phyloP scores from a whole-genome alignment of 2,888 invertebrate genomes.

The Rhyacophila evoluta region DNA sequence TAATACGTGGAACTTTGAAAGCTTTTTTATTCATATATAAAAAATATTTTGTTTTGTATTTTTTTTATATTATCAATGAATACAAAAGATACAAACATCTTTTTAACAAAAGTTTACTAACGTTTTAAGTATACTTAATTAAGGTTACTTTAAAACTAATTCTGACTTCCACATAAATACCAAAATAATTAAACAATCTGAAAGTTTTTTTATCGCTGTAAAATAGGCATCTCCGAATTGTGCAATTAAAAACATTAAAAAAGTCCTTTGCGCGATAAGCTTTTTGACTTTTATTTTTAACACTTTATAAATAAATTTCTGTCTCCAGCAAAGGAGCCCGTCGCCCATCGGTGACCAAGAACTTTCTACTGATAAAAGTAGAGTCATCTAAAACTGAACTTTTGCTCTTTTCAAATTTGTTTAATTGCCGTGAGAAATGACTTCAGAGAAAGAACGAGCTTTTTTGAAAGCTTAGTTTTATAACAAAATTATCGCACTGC shows the following conservation, averaged over 20 bases:
- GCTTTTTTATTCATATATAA: too few species aligned
- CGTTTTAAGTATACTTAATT: too few species aligned
- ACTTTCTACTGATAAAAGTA: constrained; percentile 34
- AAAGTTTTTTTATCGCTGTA: too few species aligned
- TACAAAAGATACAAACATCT: too few species aligned
- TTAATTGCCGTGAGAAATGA: constrained; percentile 39
- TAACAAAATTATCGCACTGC: neutral
- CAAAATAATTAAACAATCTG: too few species aligned
- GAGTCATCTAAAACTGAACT: constrained; percentile 1
- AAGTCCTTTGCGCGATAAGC: neutral
- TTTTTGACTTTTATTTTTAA: neutral
- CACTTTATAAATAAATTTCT: neutral
- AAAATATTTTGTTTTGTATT: too few species aligned
- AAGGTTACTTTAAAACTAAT: too few species aligned
- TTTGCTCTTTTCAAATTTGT: constrained; percentile 23
- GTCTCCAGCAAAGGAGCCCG: neutral
- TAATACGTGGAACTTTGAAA: too few species aligned
- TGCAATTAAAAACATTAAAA: neutral
- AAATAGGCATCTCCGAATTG: too few species aligned
- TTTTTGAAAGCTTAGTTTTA: neutral
- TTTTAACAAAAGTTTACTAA: too few species aligned
- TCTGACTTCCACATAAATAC: too few species aligned
- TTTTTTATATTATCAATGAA: too few species aligned
- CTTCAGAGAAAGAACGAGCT: neutral
- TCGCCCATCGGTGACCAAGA: constrained; percentile 6